phyloP scores from a whole-genome alignment of 2,797 vertebrate species.

The Hemitrygon akajei region DNA sequence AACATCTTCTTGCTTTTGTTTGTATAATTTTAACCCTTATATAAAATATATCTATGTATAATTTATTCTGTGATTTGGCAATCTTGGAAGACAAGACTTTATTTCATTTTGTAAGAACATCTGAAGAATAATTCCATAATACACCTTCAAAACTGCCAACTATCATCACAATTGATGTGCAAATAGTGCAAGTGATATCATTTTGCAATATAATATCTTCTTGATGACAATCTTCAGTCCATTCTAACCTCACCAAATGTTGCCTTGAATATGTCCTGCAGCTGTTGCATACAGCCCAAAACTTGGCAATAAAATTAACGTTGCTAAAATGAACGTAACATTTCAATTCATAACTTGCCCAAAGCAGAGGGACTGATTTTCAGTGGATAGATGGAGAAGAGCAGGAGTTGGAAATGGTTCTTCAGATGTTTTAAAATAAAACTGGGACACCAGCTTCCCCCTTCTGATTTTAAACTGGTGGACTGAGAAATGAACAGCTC shows the following conservation, averaged over 20 bases:
- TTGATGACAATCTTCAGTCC: background rate
- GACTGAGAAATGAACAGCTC: too few species aligned
- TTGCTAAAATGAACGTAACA: background rate
- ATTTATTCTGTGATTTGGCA: background rate
- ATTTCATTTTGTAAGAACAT: background rate
- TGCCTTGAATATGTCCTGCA: background rate
- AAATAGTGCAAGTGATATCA: background rate
- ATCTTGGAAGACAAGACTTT: background rate
- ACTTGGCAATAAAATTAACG: background rate
- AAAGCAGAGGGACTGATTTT: background rate
- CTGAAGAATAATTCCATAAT: background rate
- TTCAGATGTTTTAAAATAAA: too few species aligned
- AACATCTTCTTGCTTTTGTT: background rate
- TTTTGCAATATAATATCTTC: background rate
- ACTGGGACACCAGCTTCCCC: too few species aligned
- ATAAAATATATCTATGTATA: too few species aligned
- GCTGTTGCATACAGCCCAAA: background rate
- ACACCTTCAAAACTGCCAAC: background rate
- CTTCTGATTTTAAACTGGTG: too few species aligned
- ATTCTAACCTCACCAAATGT: background rate
- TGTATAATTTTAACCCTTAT: background rate
- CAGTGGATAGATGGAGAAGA: too few species aligned
- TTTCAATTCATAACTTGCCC: too few species aligned
- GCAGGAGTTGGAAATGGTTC: too few species aligned
- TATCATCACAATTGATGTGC: background rate